Evolutionary conservation across 2,797 vertebrate genomes (phyloP).

Genomic region (Meda fulgida): DNA sequence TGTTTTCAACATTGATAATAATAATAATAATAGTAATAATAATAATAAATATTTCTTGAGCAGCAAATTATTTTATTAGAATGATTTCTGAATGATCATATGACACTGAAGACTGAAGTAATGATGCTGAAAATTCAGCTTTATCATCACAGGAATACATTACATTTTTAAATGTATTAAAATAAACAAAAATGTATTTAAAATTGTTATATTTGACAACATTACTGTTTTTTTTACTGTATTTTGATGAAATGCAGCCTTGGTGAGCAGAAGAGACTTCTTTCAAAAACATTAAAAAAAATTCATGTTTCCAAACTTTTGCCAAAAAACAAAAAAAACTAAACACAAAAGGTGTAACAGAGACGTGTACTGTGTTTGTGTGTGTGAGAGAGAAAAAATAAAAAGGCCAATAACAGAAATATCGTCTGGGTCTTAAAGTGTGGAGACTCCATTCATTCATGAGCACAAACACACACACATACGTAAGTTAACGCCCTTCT

Average conservation of each 20-base stretch:
- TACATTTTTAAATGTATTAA: too few species aligned
- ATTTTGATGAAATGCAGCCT: too few species aligned
- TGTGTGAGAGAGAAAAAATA: not conserved
- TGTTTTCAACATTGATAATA: not conserved
- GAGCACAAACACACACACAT: slow-evolving; percentile 12
- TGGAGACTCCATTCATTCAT: slow-evolving; percentile 15
- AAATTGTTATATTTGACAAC: too few species aligned
- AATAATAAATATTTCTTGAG: not conserved
- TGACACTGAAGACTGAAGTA: not conserved
- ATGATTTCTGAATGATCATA: not conserved
- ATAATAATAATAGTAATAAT: not conserved
- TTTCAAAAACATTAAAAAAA: too few species aligned
- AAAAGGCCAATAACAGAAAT: not conserved
- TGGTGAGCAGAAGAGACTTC: too few species aligned
- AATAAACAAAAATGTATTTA: too few species aligned
- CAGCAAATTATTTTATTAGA: not conserved
- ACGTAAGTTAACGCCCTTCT: slow-evolving; percentile 30
- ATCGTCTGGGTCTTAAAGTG: not conserved
- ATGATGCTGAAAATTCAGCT: too few species aligned
- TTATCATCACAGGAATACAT: too few species aligned
- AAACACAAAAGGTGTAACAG: too few species aligned
- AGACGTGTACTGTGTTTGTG: not conserved
- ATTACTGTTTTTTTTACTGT: too few species aligned
- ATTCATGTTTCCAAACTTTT: too few species aligned
- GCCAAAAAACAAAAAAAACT: too few species aligned